Conservation (phyloP, 2,113 vertebrate genomes). For the Lophochroa leadbeateri region DNA sequence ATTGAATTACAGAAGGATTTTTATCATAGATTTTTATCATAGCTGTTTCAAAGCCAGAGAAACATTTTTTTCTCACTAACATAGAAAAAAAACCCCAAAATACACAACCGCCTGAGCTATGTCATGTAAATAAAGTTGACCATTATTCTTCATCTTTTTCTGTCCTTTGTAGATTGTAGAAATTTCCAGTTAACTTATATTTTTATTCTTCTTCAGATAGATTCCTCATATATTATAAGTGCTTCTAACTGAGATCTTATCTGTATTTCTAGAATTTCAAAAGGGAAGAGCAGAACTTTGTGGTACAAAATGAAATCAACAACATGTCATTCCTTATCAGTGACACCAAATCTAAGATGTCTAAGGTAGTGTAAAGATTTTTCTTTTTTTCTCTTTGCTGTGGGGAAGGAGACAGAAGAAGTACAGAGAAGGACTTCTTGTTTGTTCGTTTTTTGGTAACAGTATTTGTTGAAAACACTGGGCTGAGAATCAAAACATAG, state of each 20-base stretch:
- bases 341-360: conserved; percentile 96
- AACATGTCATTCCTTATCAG: conserved; percentile 98
- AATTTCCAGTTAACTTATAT: background rate
- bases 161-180: background rate
- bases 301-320: conserved; percentile 98
- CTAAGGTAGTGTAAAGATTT: conserved; percentile 81
- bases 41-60: background rate
- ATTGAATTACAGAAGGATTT: background rate
- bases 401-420: background rate
- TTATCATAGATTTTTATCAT: background rate
- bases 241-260: conserved; percentile 2
- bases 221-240: background rate
- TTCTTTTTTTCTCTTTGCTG: background rate
- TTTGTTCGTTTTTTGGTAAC: background rate
- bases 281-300: conserved; percentile 96
- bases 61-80: background rate
- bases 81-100: accelerated
- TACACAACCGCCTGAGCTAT: background rate
- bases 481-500: background rate
- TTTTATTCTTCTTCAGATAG: background rate
- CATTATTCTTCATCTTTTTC: background rate
- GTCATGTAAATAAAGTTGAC: background rate
- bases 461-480: background rate
- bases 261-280: conserved; percentile 89
- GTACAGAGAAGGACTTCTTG: background rate